Conservation (phyloP, 2,888 invertebrate species). For the Eulithis prunata region DNA sequence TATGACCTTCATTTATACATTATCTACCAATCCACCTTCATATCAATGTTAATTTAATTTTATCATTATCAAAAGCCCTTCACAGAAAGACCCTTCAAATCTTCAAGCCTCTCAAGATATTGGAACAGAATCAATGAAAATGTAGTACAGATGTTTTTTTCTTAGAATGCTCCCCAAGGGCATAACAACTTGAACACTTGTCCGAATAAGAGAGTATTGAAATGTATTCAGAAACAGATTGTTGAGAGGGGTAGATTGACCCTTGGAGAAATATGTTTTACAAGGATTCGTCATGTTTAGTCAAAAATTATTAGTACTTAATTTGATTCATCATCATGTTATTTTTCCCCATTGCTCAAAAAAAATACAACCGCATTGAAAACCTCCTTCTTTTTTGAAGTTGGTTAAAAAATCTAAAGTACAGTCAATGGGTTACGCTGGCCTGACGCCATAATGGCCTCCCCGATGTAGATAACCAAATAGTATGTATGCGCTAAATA, state of each 20-base stretch:
- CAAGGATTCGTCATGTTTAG: neutral
- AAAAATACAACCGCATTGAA: no score
- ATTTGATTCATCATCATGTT: no score
- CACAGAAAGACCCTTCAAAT: slow-evolving; percentile 17
- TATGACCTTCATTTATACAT: no score
- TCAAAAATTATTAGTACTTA: no score
- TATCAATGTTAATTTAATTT: slow-evolving; percentile 1
- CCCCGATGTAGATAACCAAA: no score
- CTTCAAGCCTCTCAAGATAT: slow-evolving; percentile 25
- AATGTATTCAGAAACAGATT: slow-evolving; percentile 54
- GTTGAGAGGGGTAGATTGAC: slow-evolving; percentile 44
- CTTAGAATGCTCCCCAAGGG: slow-evolving; percentile 46
- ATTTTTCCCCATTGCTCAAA: no score
- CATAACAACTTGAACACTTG: slow-evolving; percentile 46
- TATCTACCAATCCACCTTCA: no score
- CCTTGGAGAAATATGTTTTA: slow-evolving; percentile 41
- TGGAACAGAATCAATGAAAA: slow-evolving; percentile 29
- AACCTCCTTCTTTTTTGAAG: no score
- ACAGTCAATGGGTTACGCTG: no score
- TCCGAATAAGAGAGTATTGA: slow-evolving; percentile 52
- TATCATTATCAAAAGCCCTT: neutral
- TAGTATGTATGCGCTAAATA: no score
- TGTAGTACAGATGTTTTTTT: slow-evolving; percentile 37
- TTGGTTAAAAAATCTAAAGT: no score
- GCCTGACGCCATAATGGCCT: no score